Percentiles rank a stretch among this genome's conserved stretches.
phyloP scores from a whole-genome alignment of 2,888 invertebrate genomes.

The Macaria liturata region DNA sequence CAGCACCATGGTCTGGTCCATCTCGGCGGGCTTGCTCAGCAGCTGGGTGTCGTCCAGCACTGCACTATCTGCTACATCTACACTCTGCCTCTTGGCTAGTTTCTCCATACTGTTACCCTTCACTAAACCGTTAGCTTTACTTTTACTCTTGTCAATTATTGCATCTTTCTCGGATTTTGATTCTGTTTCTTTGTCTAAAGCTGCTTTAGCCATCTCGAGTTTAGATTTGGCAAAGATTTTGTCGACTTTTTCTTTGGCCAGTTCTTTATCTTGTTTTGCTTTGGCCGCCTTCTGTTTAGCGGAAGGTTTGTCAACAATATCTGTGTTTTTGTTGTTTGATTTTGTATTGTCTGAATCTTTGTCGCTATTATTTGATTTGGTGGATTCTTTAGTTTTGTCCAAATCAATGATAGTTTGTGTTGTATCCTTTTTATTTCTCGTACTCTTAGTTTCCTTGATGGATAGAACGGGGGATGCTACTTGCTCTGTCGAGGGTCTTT shows the following conservation, averaged over 20 bases:
- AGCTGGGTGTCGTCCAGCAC: conserved; percentile 51
- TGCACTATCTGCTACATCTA: conserved; percentile 13
- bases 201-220: no score
- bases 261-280: conserved; percentile 3
- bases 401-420: conserved; percentile 16
- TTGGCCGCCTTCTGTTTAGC: not conserved
- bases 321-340: not conserved
- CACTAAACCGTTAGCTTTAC: not conserved
- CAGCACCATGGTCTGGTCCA: conserved; percentile 63
- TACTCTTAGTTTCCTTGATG: conserved; percentile 39
- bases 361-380: not conserved
- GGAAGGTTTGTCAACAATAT: not conserved
- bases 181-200: no score
- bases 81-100: not conserved
- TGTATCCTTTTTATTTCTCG: conserved; percentile 18
- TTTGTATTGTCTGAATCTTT: conserved; percentile 4
- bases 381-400: conserved; percentile 4
- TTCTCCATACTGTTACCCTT: not conserved
- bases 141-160: not conserved
- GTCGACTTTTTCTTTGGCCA: conserved; percentile 9
- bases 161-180: no score
- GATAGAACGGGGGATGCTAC: conserved; percentile 50
- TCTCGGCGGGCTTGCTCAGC: conserved; percentile 36
- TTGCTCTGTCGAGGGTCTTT: conserved; percentile 43
- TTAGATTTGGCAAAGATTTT: conserved; percentile 9